Base-by-base conservation (phyloP, 2,113 vertebrate genomes). In the Corydoras maculifer region DNA sequence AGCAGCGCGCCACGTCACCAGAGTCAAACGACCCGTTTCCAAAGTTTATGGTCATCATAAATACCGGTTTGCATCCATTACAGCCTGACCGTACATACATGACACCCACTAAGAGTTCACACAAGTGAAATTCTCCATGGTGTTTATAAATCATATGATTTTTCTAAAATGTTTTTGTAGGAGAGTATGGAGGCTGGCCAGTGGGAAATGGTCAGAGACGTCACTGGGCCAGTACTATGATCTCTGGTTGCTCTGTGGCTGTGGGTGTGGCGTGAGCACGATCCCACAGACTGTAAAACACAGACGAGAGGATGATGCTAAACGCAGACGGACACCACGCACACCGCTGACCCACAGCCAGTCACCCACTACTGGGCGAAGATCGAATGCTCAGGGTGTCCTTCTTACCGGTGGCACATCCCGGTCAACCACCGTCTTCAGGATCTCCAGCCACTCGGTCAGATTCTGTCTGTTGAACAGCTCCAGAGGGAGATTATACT, bases 381-480 rank as follows among this genome's bases (percentile, higher is more conserved):
- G 30, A n/a, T 15, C 3, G 15, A 66, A 62, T 0, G 0, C 8
- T 8, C 25, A 12, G 13, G 62, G 14, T 31, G 43, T 32, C 29
- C 31, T 53, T 9, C 91, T 94, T 90, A 99, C 97, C 78, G 91
- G 92, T 79, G 96, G 96, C 51, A 99, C 95, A 76, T 98, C 96
- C 75, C 97, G 89, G 72, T 99, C 95, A 0, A 98, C 96, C 70
- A 98, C 94, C 0, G 93, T 93, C 90, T 97, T 98, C 82, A 99
- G 84, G 78, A 99, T 98, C 87, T 96, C 94, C 91, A 99, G 94
- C 97, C 97, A 98, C 71, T 98, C 95, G 1, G 95, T 92, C 84
- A 99, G 86, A 78, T 93, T 98, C 83, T 98, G 96, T 82, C 97
- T 92, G 86, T 97, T 98, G 87, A 99, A 98, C 81, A 99, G 91